These are phyloP conservation scores for Hyposoter didymator DNA, from an alignment of 2,888 invertebrate genomes.

Conservation along the genomic window DNA sequence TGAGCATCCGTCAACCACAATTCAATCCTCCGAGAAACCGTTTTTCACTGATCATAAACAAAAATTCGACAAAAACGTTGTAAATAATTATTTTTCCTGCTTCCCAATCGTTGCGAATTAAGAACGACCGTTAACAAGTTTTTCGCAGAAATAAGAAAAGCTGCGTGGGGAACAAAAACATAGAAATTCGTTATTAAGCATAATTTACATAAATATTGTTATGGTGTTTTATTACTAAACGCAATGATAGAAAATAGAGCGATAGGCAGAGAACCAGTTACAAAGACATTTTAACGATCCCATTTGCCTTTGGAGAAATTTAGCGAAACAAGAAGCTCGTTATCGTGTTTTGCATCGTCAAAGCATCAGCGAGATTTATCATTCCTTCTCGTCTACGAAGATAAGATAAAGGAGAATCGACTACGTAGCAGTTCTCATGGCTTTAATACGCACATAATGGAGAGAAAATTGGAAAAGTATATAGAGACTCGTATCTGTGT, in stretches of 20 bases:
- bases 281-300: not conserved
- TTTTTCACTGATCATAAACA: not conserved
- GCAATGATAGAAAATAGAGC: not conserved
- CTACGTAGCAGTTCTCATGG: not conserved
- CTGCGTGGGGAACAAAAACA: not conserved
- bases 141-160: not conserved
- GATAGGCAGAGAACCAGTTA: not conserved
- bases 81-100: not conserved
- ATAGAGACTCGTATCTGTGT: not conserved
- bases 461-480: not conserved
- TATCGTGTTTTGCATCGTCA: not conserved
- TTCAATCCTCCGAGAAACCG: not conserved
- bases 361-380: constrained; percentile 41
- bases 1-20: not conserved
- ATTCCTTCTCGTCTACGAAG: constrained; percentile 31
- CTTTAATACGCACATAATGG: not conserved
- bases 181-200: not conserved
- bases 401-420: constrained; percentile 43
- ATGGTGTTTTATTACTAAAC: not conserved
- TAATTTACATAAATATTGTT: not conserved
- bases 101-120: not conserved
- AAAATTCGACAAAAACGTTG: not conserved
- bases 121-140: not conserved
- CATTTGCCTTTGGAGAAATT: not conserved
- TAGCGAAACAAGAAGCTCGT: constrained; percentile 8